A percentile compares a stretch with the other conserved stretches of the same genome.
These are phyloP conservation scores for Mylabris phalerata DNA, from an alignment of 1,140 invertebrate genomes.

Conservation along the genomic window DNA sequence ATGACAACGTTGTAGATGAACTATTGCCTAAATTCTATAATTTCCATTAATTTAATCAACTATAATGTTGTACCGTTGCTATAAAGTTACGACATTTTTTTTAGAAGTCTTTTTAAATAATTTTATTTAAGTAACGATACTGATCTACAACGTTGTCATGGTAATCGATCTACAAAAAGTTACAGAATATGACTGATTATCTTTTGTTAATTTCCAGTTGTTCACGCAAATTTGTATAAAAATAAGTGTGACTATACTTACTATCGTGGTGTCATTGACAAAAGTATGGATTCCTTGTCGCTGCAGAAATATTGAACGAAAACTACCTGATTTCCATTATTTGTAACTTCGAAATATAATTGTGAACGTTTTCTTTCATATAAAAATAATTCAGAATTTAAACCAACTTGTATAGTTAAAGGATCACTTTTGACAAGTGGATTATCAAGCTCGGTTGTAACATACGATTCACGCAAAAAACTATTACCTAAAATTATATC, in stretches of 20 bases:
- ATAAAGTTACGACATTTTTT: no score
- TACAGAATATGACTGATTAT: no score
- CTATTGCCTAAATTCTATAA: no score
- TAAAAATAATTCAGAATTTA: constrained; percentile 23
- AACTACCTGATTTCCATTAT: constrained; percentile 24
- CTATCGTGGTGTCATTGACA: constrained; percentile 18
- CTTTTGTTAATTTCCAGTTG: no score
- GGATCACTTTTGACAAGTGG: constrained; percentile 5
- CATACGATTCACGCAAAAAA: constrained; percentile 18
- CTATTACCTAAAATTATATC: constrained; percentile 12
- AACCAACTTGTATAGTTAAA: constrained; percentile 25
- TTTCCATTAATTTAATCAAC: no score
- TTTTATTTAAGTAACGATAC: no score
- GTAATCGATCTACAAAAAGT: no score
- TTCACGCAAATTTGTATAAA: no score
- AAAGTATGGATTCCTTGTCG: constrained; percentile 27
- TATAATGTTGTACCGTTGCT: no score
- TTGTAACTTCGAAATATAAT: constrained; percentile 35
- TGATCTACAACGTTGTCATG: no score
- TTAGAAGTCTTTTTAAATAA: no score
- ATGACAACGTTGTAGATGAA: no score
- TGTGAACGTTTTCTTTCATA: constrained; percentile 7
- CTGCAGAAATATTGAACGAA: constrained; percentile 21
- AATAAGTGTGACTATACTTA: constrained; percentile 10
- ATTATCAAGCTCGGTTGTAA: background rate